These are phyloP conservation scores for Mustela lutreola DNA, from an alignment of 2,113 vertebrate genomes.

Conservation along the genomic window DNA sequence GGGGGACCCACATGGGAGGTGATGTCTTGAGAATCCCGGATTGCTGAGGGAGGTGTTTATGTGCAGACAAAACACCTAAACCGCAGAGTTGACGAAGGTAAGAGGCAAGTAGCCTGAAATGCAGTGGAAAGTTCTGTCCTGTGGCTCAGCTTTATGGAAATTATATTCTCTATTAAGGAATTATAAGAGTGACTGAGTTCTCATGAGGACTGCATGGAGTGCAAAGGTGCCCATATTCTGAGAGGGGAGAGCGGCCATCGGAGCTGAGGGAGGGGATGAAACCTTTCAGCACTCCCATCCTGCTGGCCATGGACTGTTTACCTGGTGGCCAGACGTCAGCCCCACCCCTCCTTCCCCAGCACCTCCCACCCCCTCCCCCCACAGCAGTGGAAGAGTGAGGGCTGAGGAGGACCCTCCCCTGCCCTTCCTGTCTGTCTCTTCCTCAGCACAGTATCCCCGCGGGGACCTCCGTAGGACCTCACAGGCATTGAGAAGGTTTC, in stretches of 20 bases:
- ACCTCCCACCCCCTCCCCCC: rapidly evolving
- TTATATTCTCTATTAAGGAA: not conserved
- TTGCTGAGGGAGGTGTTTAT: not conserved
- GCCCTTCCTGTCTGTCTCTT: too few relatives aligned
- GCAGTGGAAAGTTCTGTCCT: not conserved
- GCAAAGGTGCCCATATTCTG: not conserved
- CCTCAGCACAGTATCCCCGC: not conserved
- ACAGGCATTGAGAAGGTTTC: not conserved
- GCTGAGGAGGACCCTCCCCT: too few relatives aligned
- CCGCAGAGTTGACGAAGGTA: not conserved
- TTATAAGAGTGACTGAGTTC: not conserved
- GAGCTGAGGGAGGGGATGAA: not conserved
- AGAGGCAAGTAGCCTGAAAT: not conserved
- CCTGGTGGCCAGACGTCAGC: not conserved
- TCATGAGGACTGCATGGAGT: not conserved
- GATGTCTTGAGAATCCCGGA: not conserved
- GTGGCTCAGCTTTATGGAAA: not conserved
- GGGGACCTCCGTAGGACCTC: too few relatives aligned
- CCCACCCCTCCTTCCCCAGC: too few relatives aligned
- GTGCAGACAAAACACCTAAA: not conserved
- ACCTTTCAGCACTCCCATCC: not conserved
- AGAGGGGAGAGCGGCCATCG: not conserved
- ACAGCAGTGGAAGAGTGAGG: not conserved
- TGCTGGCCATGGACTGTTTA: not conserved
- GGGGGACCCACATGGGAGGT: not conserved